Evolutionary conservation across 2,888 invertebrate species (phyloP), one percentile per base, ranked within the genome.

Genomic region (Amblyjoppa fuscipennis): DNA sequence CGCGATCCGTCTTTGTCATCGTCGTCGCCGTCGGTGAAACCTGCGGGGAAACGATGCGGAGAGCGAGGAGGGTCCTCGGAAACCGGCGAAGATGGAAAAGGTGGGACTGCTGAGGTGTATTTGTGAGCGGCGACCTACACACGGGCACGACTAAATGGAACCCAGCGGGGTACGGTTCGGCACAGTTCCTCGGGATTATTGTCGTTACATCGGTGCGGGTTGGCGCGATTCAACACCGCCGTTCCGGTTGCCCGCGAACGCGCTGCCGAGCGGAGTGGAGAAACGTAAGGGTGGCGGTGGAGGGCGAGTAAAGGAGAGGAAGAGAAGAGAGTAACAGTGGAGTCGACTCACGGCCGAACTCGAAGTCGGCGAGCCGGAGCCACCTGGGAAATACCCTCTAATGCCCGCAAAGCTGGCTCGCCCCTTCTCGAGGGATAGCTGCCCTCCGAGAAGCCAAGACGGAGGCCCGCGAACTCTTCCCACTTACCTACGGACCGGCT

Each of bases 371-470:
- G 49, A 74, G 69, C 56, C 86, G 85, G 78, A 86, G 90, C 91
- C 91, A 91, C 91, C 89, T 90, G 91, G 91, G 91, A 91, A 91
- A 91, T 91, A 92, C 89, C 87, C 84, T 84, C 90, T 92, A 91
- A 91, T 91, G 90, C 90, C 85, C 89, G 89, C 89, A 90, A 91
- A 91, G 87, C 91, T 90, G 88, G 84, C 83, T 87, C 77, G 76
- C 85, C 83, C 80, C 68, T 64, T 64, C 83, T 81, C 71, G 38
- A 59, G 69, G 61, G 68, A 83, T 41, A 70, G 59, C 64, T 69
- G 56, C 59, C 71, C 68, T 73, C 45, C 56, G 49, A 64, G 16
- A n/a, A 51, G 56, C 34, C 56, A 81, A 84, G 77, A 75, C 53
- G 49, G 45, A 51, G 70, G 70, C 74, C 71, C 69, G 59, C 76